Percentiles rank a stretch among this genome's conserved stretches.
Evolutionary conservation across 1,140 invertebrate species (phyloP).

Genomic region (Thalassaphorura encarpata): DNA sequence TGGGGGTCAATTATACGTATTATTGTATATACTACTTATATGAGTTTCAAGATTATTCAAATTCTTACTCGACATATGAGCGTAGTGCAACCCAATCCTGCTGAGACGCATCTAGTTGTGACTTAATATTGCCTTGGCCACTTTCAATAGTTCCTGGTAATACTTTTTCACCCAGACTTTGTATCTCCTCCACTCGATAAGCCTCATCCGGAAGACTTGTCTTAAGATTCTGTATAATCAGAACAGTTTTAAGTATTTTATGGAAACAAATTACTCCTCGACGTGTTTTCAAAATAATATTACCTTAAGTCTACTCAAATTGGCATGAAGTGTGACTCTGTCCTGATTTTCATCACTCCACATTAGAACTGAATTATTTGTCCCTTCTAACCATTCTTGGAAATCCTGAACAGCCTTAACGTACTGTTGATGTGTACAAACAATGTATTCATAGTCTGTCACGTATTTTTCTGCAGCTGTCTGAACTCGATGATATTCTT

Average conservation of each 20-base stretch:
- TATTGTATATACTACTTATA: neutral
- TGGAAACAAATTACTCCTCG: neutral
- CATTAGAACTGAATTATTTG: conserved; percentile 68
- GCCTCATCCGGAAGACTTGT: conserved; percentile 73
- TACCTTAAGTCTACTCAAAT: conserved; percentile 78
- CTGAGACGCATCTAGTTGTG: conserved; percentile 73
- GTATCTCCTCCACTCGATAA: conserved; percentile 64
- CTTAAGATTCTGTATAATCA: conserved; percentile 52
- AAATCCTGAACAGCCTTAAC: conserved; percentile 77
- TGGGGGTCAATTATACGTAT: conserved; percentile 10
- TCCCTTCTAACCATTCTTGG: conserved; percentile 83
- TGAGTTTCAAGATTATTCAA: neutral
- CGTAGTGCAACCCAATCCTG: conserved; percentile 81
- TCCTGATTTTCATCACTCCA: conserved; percentile 82
- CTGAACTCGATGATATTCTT: conserved; percentile 52
- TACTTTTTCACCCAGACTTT: conserved; percentile 73
- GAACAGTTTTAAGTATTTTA: conserved; percentile 6
- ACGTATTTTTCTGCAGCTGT: conserved; percentile 51
- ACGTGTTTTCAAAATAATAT: neutral
- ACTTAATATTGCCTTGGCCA: conserved; percentile 73
- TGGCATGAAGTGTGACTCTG: conserved; percentile 75
- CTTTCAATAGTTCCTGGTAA: conserved; percentile 73
- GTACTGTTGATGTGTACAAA: conserved; percentile 85
- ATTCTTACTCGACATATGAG: conserved; percentile 51
- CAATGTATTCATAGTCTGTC: conserved; percentile 69